A percentile compares a stretch with the other conserved stretches of the same genome.
Conservation (phyloP, 2,888 invertebrate genomes). For the Plebejus argus region DNA sequence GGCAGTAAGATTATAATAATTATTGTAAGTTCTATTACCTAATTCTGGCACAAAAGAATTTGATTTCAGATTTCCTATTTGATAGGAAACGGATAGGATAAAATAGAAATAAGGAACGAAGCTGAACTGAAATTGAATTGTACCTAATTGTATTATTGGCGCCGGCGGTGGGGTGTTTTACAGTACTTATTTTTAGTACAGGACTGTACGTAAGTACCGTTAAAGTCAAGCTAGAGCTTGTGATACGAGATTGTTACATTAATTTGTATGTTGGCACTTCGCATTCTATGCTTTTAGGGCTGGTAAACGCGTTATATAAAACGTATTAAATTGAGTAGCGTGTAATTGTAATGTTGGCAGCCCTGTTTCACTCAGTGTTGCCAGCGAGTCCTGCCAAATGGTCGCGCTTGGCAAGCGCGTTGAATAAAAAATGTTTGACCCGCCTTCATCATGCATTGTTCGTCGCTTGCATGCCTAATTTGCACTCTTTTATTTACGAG, state of each 20-base stretch:
- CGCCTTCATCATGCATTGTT: slow-evolving; percentile 16
- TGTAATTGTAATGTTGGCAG: not conserved
- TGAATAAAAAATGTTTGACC: slow-evolving; percentile 25
- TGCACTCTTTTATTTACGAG: not conserved
- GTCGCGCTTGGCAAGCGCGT: slow-evolving; percentile 18
- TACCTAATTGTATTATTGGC: too few relatives aligned
- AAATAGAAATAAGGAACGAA: too few relatives aligned
- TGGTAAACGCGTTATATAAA: not conserved
- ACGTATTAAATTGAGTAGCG: not conserved
- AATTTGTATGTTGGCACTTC: not conserved
- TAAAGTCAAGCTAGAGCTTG: too few relatives aligned
- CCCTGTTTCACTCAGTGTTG: slow-evolving; percentile 2
- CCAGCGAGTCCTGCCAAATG: slow-evolving; percentile 23
- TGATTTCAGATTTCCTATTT: too few relatives aligned
- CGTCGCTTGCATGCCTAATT: slow-evolving; percentile 18
- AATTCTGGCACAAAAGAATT: too few relatives aligned
- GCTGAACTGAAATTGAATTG: too few relatives aligned
- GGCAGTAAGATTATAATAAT: too few relatives aligned
- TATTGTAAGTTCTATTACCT: too few relatives aligned
- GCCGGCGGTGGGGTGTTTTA: too few relatives aligned
- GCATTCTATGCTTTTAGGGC: not conserved
- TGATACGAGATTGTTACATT: not conserved
- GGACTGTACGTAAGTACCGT: too few relatives aligned
- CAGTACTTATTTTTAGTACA: too few relatives aligned
- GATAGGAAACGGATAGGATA: too few relatives aligned